Conservation (phyloP, 1,140 invertebrate genomes). For the Euglossa dilemma region DNA sequence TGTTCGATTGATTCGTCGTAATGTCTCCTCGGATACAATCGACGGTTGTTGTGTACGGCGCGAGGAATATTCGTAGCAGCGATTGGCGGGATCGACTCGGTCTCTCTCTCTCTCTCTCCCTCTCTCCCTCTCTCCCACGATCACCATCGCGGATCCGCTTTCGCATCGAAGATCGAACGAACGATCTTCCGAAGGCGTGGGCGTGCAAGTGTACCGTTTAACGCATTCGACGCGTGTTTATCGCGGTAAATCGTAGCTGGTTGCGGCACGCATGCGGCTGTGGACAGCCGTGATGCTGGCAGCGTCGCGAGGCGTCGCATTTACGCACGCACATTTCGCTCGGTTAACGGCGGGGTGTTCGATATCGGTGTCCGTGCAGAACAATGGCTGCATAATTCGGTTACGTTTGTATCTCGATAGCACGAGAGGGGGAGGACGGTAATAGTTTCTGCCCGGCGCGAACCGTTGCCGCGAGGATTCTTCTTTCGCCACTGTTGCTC, state of each 20-base stretch:
- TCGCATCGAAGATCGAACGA: neutral
- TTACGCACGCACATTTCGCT: slow-evolving; percentile 22
- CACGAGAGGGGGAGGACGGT: neutral
- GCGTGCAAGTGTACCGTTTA: neutral
- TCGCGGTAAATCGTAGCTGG: neutral
- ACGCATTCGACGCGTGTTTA: neutral
- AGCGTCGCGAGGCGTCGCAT: neutral
- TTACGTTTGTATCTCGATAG: slow-evolving; percentile 39
- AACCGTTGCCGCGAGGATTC: too few relatives aligned
- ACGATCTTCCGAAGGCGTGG: neutral
- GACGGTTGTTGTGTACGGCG: too few relatives aligned
- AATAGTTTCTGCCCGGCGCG: too few relatives aligned
- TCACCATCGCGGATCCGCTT: neutral
- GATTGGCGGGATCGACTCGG: neutral
- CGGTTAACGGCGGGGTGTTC: slow-evolving; percentile 24
- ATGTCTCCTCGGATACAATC: neutral
- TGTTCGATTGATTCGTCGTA: slow-evolving; percentile 4
- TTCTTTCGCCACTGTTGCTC: too few relatives aligned
- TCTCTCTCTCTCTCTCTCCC: too few relatives aligned
- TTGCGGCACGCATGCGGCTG: neutral
- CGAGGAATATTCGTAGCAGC: neutral
- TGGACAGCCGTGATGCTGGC: neutral
- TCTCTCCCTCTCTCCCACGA: neutral
- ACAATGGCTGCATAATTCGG: slow-evolving; percentile 46
- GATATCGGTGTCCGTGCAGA: slow-evolving; percentile 18